Evolutionary conservation across 2,888 invertebrate species (phyloP), one percentile per base, ranked within the genome.

Genomic region (Abrostola triplasia): DNA sequence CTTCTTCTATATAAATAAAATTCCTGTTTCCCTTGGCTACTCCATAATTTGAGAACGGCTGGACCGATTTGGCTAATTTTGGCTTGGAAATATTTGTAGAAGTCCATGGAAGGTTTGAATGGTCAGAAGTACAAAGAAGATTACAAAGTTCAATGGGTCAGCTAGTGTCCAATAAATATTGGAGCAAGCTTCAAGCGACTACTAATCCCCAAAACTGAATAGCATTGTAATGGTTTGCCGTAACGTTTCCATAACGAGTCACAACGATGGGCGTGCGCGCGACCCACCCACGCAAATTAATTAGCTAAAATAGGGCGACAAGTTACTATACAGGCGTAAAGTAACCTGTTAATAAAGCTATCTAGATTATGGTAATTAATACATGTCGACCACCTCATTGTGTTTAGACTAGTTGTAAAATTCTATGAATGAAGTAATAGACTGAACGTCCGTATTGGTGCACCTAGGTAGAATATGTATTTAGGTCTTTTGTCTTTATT

Each of bases 271-370:
- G 90, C 73, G 88, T 82, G 84, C 76, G 74, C 72, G 73, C 79
- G 90, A 80, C 86, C 85, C 88, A 83, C 86, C 84, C 76, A 72
- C 67, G 72, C 84, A 83, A 90, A 88, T 88, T 90, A 89, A 91
- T 91, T 90, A 89, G 82, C 64, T 64, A 80, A 87, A 88, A 85
- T 87, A 80, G 88, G 82, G 69, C 83, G 75, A 61, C 73, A 65
- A 57, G 36, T 67, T 49, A 67, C 71, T 58, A 51, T 67, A 66
- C 58, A 65, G 50, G 52, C 41, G 47, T 56, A 55, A 56, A 51
- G 50, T 11, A 59, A 74, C 63, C 71, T 68, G 65, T 52, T 64
- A 38, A 54, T 66, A 61, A 62, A 76, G 50, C 41, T 54, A 44
- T 62, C 35, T 64, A 64, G 47, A 54, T 61, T 60, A 38, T 41